These are phyloP conservation scores for Caenorhabditis latens DNA, from an alignment of 1,140 invertebrate genomes.

Conservation along the genomic window DNA sequence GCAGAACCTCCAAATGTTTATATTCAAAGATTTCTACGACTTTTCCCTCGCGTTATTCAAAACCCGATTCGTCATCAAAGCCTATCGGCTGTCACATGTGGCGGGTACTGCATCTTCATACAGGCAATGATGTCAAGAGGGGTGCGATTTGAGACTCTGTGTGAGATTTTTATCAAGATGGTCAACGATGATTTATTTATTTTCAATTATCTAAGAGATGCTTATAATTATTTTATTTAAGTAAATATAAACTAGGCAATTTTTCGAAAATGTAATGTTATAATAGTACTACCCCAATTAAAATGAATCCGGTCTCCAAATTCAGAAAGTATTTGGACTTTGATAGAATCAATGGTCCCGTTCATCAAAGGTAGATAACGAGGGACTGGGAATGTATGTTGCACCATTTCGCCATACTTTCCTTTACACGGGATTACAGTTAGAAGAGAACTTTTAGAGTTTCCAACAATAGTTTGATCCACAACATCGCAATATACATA, in stretches of 20 bases:
- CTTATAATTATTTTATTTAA: background rate
- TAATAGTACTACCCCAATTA: slow-evolving; percentile 1
- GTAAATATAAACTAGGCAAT: background rate
- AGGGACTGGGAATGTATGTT: background rate
- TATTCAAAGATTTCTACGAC: background rate
- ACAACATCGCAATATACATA: slow-evolving; percentile 9
- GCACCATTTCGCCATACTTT: background rate
- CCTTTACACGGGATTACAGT: background rate
- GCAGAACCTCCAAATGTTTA: slow-evolving; percentile 1
- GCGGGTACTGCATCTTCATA: background rate
- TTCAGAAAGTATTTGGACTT: background rate
- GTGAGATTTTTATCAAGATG: background rate
- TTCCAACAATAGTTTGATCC: background rate
- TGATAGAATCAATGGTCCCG: background rate
- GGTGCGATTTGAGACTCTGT: background rate
- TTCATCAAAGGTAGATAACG: background rate
- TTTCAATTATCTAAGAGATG: background rate
- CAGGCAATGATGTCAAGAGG: background rate
- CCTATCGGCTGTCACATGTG: background rate
- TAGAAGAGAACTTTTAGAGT: background rate
- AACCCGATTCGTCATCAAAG: background rate
- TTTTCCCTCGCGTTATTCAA: background rate
- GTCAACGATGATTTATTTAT: background rate
- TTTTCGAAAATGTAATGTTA: slow-evolving; percentile 3
- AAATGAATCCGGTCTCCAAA: background rate